Base-by-base conservation (phyloP, 2,113 vertebrate genomes). In the Scytalopus superciliaris region DNA sequence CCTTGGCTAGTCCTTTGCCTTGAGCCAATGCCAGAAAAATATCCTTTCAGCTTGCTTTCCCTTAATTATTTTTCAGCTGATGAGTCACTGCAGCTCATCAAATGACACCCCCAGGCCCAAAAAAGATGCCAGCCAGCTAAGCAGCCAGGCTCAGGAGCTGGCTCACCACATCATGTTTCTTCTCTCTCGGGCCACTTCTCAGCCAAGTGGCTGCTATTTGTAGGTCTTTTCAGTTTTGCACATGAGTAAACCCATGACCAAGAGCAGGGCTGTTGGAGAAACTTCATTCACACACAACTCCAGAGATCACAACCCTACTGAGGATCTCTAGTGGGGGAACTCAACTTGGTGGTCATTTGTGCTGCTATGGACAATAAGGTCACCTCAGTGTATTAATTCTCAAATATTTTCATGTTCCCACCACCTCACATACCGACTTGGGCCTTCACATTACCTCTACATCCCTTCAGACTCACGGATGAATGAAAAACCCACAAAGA, bases 101-200 rank as follows among this genome's bases (percentile, higher is more conserved):
- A 60, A 64, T 21, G 19, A 78, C 60, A 78, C 39, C 35, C 44
- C 9, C 60, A 49, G 49, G 33, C 35, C 73, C 12, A 55, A 59
- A 64, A 87, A 55, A 55, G 8, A 30, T 1, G 0, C 8, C 31
- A 78, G 30, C 37, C 31, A 75, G 31, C 4, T 16, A 70, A 70
- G 27, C 13, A 52, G 45, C n/a, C 64, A 53, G n/a, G 57, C n/a
- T 47, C n/a, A 37, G 78, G 28, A 80, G 35, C 59, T 42, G 53
- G 67, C 12, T 45, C 44, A 53, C 24, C n/a, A 10, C n/a, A 22
- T 30, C n/a, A 19, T 0, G 0, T 25, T 74, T 55, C 52, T 83
- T n/a, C 31, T 52, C 39, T 74, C 24, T 35, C 28, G n/a, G 33
- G 60, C 22, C 64, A 39, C 39, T 84, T 44, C 59, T 49, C 21